Base-by-base conservation (phyloP, 1,140 invertebrate species). In the Penaeus chinensis region DNA sequence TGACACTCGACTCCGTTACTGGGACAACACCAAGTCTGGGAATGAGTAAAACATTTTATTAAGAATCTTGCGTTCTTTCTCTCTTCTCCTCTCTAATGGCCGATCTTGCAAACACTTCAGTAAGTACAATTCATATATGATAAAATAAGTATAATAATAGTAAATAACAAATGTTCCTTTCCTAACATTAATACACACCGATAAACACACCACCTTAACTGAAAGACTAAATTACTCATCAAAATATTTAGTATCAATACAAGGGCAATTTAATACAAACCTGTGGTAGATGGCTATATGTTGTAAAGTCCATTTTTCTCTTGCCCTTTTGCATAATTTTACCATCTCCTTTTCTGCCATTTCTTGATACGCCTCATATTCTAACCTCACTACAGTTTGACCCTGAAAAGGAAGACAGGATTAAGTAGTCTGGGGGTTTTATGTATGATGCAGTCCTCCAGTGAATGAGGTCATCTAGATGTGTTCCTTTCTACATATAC, bases 341-440 rank as follows among this genome's bases (percentile, higher is more conserved):
- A 94, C 94, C 94, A 99, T 95, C 90, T 96, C 94, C 91, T 96
- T 97, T 2, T 96, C 89, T 19, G 97, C 98, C 98, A 99, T 87
- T 19, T 83, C 86, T 19, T 82, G 11, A 62, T 87, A 87, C n/a
- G 86, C 66, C 27, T 87, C 86, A 93, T 99, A 99, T 91, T 97
- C 95, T 66, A 99, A 93, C 82, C 94, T 94, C 13, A 95, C 79
- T 22, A 99, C 96, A 92, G 94, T 94, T 93, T 97, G 96, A 32
- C 95, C 95, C 88, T 98, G 95, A 93, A 98, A 98, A 92, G 96
- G 95, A 92, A 98, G 95, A 91, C 97, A 93, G 19, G 65, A 24
- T 65, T 7, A 76, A 42, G 71, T 54, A 54, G 54, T 13, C 10
- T 54, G 16, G 11, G 10, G 54, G 1, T 16, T 54, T 16, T 0